Percentiles rank a stretch among this genome's conserved stretches.
Conservation (phyloP, 2,888 invertebrate species). For the Bruchidius siliquastri region DNA sequence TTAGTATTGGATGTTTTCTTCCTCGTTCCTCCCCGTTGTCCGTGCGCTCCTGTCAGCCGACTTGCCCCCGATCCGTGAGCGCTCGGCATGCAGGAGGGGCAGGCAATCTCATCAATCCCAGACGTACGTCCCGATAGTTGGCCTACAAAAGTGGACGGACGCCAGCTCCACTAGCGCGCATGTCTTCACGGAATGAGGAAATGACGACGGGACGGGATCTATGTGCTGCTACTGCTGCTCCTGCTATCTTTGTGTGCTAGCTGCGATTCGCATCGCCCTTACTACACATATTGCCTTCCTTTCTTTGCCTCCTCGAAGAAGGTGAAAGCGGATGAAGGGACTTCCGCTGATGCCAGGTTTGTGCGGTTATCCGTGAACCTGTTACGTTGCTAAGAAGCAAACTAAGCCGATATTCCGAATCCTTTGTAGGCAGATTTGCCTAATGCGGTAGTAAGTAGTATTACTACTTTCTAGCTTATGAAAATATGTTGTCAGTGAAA, state of each 20-base stretch:
- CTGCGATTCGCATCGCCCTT: neutral
- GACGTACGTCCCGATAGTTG: conserved; percentile 34
- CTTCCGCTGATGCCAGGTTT: neutral
- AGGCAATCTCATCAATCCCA: conserved; percentile 23
- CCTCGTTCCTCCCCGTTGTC: neutral
- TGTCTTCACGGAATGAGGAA: neutral
- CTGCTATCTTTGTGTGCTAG: neutral
- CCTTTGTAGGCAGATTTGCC: too few species aligned
- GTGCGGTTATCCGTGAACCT: neutral
- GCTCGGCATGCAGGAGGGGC: neutral
- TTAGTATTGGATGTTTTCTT: too few species aligned
- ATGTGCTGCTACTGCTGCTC: neutral
- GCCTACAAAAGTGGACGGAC: neutral
- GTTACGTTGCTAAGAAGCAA: too few species aligned
- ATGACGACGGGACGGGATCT: neutral
- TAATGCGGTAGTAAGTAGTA: too few species aligned
- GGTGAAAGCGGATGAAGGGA: neutral
- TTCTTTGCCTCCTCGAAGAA: neutral
- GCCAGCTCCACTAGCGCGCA: neutral
- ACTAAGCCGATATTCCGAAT: too few species aligned
- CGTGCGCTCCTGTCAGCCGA: neutral
- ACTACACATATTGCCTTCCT: neutral
- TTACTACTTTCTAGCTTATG: too few species aligned
- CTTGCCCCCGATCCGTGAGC: neutral
- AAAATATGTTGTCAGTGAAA: too few species aligned